Base-by-base conservation (phyloP, 2,888 invertebrate genomes). In the Andrena minutula region DNA sequence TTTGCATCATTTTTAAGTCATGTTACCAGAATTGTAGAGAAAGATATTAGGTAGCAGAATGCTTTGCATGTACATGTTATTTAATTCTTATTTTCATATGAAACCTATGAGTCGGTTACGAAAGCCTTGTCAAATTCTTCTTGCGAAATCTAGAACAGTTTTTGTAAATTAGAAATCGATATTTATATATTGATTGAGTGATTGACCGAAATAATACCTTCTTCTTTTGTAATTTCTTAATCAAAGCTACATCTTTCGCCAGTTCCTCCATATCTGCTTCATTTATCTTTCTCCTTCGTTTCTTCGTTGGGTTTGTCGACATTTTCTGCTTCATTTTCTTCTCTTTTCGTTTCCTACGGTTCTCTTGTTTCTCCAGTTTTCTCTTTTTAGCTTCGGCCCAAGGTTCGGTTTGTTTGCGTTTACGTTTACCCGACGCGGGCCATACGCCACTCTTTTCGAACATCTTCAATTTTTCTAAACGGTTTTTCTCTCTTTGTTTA, bases 181-280 rank as follows among this genome's bases (percentile, higher is more conserved):
- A 12, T 23, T 56, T 7, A 56, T 20, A 56, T 10, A 56, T 26
- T 26, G 20, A 20, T 20, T 3, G 53, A 20, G 2, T 12, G 23
- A 1, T 23, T 8, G 2, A n/a, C 2, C 5, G 51, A 53, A 53
- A 26, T 5, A 53, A 26, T 89, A 95, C 95, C 94, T 98, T 98
- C 88, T 97, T 96, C 90, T 96, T 97, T 93, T 98, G 98, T 0
- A 98, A 94, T 90, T 97, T 98, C 93, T 98, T 99, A 80, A 98
- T 96, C 30, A 98, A 94, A 6, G 97, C 96, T 66, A 98, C 96
- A 92, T 99, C 98, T 73, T 96, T 96, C 7, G 96, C 96, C 65
- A 98, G 91, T 90, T 98, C 97, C 41, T 96, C 95, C 32, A 97
- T 91, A 90, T 98, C 98, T 85, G 97, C 96, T 88, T 97, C 95